A percentile compares a stretch with the other conserved stretches of the same genome.
Conservation (phyloP, 2,113 vertebrate species). For the Thomomys bottae region DNA sequence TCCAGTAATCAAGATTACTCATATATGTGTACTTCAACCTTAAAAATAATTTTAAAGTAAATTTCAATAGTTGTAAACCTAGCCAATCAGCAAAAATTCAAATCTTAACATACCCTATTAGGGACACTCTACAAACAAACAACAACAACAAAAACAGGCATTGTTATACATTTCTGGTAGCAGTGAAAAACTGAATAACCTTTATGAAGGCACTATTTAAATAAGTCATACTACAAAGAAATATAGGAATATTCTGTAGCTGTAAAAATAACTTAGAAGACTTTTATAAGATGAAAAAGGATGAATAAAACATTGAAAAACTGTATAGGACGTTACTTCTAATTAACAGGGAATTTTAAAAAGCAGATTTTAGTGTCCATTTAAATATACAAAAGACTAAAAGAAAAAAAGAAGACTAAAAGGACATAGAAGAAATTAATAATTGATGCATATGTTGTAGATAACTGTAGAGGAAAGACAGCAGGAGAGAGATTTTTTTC, state of each 20-base stretch:
- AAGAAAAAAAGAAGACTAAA: constrained; percentile 49
- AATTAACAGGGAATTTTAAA: no score
- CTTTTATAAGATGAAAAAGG: constrained; percentile 7
- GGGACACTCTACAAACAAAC: not conserved
- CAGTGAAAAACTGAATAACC: not conserved
- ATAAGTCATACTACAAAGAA: not conserved
- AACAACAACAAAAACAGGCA: not conserved
- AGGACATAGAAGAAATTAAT: not conserved
- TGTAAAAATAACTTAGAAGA: not conserved
- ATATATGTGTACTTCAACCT: not conserved
- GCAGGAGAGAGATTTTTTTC: not conserved
- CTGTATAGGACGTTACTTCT: not conserved
- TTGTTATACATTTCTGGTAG: not conserved
- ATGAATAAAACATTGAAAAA: not conserved
- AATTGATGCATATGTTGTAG: not conserved
- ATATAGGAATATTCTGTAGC: not conserved
- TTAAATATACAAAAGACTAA: constrained; percentile 29
- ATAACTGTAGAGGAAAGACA: not conserved
- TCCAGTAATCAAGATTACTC: not conserved
- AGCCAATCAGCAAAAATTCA: constrained; percentile 26
- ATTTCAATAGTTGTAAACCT: constrained; percentile 16
- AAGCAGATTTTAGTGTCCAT: constrained; percentile 6
- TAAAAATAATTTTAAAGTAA: constrained; percentile 41
- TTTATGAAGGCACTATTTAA: not conserved
- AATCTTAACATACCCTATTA: not conserved